Base-by-base conservation (phyloP, 2,888 invertebrate species). In the Ptycholaimellus sp. region DNA sequence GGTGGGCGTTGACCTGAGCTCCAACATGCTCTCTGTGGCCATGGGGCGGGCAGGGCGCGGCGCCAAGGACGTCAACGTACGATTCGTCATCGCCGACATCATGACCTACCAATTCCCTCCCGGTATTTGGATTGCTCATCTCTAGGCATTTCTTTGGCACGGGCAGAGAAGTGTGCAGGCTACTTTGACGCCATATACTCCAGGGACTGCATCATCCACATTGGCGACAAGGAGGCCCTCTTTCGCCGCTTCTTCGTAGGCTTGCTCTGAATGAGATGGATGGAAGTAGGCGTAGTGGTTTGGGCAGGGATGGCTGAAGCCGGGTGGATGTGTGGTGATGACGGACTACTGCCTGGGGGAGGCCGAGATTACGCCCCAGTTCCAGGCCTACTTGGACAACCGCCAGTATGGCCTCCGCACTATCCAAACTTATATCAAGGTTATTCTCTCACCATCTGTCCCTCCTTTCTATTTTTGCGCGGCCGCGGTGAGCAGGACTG, bases 281-380 rank as follows among this genome's bases (percentile, higher is more conserved):
- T 44, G 31, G 9, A 33, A 2, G 25, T 5, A 20, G 17, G 23
- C 1, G 28, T 25, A 9, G 14, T 22, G 39, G 36, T 42, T 45
- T 28, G 45, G 48, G 38, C 47, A 68, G 67, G 59, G 57, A 47
- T 63, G 63, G 57, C 49, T 68, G 40, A 65, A 64, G 45, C 67
- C 67, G 1, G 68, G 68, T 13, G 68, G 68, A 4, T 56, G 58
- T 39, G 49, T 68, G 14, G 51, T 69, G 14, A 62, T 66, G 39
- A 59, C 67, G 4, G 68, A 68, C 52, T 69, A 69, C 51, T 65
- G 66, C 46, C 60, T 61, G 38, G 67, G 66, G 32, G 53, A 57
- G 34, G 61, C 61, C 33, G 59, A 60, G 19, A 61, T 64, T 43
- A 59, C 62, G n/a, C n/a, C n/a, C n/a, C n/a, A n/a, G n/a, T n/a